A percentile compares a stretch with the other conserved stretches of the same genome.
phyloP scores from a whole-genome alignment of 2,888 invertebrate species.

The Xylota segnis region DNA sequence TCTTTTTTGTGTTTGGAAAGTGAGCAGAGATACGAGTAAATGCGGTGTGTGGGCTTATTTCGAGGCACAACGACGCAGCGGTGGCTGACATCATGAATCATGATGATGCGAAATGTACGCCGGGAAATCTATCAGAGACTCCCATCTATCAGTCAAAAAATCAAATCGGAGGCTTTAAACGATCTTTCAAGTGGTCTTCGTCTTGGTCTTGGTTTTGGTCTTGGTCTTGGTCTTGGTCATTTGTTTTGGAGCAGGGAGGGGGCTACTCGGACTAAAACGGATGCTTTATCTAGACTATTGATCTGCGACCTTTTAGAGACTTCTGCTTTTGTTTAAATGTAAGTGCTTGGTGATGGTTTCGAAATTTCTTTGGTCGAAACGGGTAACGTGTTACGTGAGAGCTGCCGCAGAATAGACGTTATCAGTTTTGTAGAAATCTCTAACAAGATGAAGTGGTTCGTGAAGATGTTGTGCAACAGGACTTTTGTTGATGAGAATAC shows the following conservation, averaged over 20 bases:
- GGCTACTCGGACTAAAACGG: conserved; percentile 30
- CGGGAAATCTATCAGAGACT: conserved; percentile 53
- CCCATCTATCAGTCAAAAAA: conserved; percentile 72
- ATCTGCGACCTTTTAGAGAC: conserved; percentile 37
- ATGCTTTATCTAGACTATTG: conserved; percentile 50
- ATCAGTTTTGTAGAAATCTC: conserved; percentile 61
- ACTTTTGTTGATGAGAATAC: conserved; percentile 35
- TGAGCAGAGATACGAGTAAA: conserved; percentile 25
- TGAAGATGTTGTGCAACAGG: conserved; percentile 32
- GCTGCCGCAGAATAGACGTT: conserved; percentile 42
- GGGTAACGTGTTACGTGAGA: conserved; percentile 11
- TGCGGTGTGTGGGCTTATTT: conserved; percentile 58
- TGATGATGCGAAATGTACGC: conserved; percentile 67
- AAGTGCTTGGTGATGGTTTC: conserved; percentile 44
- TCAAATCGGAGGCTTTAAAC: conserved; percentile 61
- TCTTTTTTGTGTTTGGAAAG: conserved; percentile 60
- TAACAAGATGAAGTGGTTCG: conserved; percentile 24
- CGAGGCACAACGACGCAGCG: conserved; percentile 33
- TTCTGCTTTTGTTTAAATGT: conserved; percentile 40
- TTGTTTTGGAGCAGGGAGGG: conserved; percentile 49
- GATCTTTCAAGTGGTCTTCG: conserved; percentile 62
- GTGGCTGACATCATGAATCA: conserved; percentile 72
- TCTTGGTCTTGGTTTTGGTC: conserved; percentile 4
- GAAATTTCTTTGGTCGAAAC: conserved; percentile 9
- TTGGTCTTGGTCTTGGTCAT: conserved; percentile 47